Percentiles rank a stretch among this genome's conserved stretches.
Conservation (phyloP, 2,113 vertebrate genomes). For the Caranx ignobilis region DNA sequence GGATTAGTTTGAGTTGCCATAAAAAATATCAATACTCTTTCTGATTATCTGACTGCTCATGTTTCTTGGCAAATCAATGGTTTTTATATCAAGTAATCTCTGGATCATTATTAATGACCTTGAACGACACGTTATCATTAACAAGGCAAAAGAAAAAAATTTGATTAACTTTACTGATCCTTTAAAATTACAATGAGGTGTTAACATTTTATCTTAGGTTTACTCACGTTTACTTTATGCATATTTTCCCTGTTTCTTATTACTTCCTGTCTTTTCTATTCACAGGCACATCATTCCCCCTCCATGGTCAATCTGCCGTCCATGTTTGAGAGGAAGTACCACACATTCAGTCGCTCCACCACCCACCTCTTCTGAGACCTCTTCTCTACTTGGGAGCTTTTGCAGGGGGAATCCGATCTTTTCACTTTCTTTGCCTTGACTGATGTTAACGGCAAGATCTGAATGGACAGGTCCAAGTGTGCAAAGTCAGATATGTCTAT, state of each 20-base stretch:
- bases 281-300: slow-evolving; percentile 89
- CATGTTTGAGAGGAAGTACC: slow-evolving; percentile 93
- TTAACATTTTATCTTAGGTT: slow-evolving; percentile 2
- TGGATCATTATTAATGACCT: background rate
- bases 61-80: background rate
- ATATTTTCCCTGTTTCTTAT: background rate
- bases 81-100: background rate
- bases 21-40: background rate
- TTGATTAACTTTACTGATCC: background rate
- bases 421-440: background rate
- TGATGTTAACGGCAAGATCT: background rate
- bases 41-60: background rate
- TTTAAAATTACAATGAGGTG: background rate
- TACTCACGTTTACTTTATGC: background rate
- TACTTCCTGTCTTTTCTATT: background rate
- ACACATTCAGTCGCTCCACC: slow-evolving; percentile 93
- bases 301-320: slow-evolving; percentile 92
- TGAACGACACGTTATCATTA: background rate
- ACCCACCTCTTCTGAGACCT: slow-evolving; percentile 94
- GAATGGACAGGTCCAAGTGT: background rate
- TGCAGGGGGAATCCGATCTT: too few species aligned
- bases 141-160: background rate
- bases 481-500: slow-evolving; percentile 36
- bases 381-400: background rate
- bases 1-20: background rate